phyloP scores from a whole-genome alignment of 2,888 invertebrate genomes.

The Serripes groenlandicus region DNA sequence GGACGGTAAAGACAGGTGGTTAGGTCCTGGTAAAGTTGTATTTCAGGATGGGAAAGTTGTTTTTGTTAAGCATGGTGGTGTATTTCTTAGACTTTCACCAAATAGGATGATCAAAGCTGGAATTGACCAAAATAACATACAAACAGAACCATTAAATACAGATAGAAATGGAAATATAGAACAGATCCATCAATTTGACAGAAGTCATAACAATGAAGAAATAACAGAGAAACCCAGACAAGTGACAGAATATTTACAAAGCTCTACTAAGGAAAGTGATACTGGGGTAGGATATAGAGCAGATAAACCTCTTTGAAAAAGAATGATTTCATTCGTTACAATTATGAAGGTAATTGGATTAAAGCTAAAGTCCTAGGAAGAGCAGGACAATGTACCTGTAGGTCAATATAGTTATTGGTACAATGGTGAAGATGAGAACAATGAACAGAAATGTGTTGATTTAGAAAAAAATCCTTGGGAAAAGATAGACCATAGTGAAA shows the following conservation, averaged over 20 bases:
- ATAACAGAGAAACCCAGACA: background rate
- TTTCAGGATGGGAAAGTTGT: constrained; percentile 16
- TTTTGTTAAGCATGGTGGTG: constrained; percentile 10
- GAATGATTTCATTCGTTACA: background rate
- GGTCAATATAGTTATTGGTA: constrained; percentile 50
- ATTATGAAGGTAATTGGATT: constrained; percentile 17
- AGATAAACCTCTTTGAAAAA: too few species aligned
- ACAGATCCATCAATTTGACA: background rate
- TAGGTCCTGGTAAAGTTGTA: constrained; percentile 64
- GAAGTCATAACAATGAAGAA: background rate
- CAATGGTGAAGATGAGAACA: constrained; percentile 36
- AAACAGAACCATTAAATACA: background rate
- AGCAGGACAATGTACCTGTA: constrained; percentile 47
- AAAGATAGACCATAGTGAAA: background rate
- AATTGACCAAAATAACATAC: too few species aligned
- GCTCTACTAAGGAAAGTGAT: too few species aligned
- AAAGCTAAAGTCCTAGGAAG: constrained; percentile 26
- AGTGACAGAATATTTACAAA: too few species aligned
- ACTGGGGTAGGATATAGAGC: too few species aligned
- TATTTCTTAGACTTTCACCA: constrained; percentile 43
- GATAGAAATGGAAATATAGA: too few species aligned
- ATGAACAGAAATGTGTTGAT: constrained; percentile 28
- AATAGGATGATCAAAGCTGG: constrained; percentile 43
- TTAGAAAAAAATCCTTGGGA: constrained; percentile 11
- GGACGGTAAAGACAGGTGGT: constrained; percentile 47